Evolutionary conservation across 1,140 invertebrate genomes (phyloP), one percentile per base, ranked within the genome.

Genomic region (Cydia amplana): DNA sequence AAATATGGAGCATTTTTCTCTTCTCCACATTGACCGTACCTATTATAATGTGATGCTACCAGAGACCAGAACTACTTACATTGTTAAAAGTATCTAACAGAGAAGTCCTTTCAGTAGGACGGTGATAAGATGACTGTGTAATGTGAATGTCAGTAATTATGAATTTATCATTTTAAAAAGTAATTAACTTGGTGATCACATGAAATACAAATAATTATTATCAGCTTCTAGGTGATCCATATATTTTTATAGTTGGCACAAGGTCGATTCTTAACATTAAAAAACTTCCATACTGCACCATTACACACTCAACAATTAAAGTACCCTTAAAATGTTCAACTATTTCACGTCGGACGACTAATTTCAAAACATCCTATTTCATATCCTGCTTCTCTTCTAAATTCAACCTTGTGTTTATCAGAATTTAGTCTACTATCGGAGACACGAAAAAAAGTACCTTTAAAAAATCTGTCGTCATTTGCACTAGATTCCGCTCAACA

Each of bases 401-500:
- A 51, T 51, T n/a, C 16, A 51, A 51, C 49, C 20, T 60, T 60
- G 2, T 12, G 4, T 23, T 60, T 60, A 5, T 60, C 16, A 12
- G n/a, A 60, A 23, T 4, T 60, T 12, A 23, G 55, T 60, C 9
- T 1, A 23, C 6, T 23, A 12, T 60, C 3, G 20, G 9, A 60
- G 7, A 60, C 55, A 60, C 16, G 10, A 40, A 73, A n/a, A 23
- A 49, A 20, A 25, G 20, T 70, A 16, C 14, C 6, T 18, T 7
- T 7, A 5, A 51, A 18, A 51, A 51, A n/a, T 6, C 49, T 18
- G 4, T 51, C 64, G n/a, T 32, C 25, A 46, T 46, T 65, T 65
- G 28, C 64, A 36, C 64, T 65, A 65, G 28, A 65, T 65, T 65
- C 64, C 64, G 28, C 64, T 65, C 64, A 65, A 28, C 28, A 36